Evolutionary conservation across 1,140 invertebrate genomes (phyloP), one percentile per base, ranked within the genome.

Genomic region (Yoshiicerus persimilis): DNA sequence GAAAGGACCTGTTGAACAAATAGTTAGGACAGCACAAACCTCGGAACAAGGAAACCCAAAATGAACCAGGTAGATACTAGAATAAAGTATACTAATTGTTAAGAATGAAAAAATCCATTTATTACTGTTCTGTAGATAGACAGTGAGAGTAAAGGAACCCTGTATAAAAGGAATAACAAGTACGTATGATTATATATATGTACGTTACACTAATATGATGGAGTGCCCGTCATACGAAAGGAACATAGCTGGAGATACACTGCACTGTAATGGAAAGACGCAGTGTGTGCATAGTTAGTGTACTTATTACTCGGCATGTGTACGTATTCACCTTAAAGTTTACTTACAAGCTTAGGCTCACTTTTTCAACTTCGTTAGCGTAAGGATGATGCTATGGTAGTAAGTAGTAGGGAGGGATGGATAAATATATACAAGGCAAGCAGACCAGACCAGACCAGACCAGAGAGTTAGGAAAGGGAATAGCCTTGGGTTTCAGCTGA

Each of bases 401-500:
- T 62, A 36, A 86, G 84, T 62, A 64, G 56, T 56, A 34, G 84
- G 56, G 41, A 86, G 84, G 56, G 84, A 86, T 32, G 56, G 84
- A 80, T 80, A 80, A 80, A 80, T 80, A 80, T 80, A 80, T 80
- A 80, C 75, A 80, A 80, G 75, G 5, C 30, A 77, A 30, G 27
- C 27, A 70, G 66, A 70, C 27, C 66, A 70, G 30, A n/a, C 62
- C 62, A 66, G n/a, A 66, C 34, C 10, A 27, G 25, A 64, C 66
- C 2, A 47, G 41, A 11, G 47, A 56, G 23, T 41, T 85, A 70
- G 34, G 47, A 56, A 86, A 62, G 87, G n/a, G 77, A 47, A 86
- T 88, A 88, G 87, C 87, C 87, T 88, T 88, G 87, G 87, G 87
- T 86, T 88, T 66, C 32, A 80, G 75, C 75, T 80, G 75, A 80